Conservation (phyloP, 64 coral and sea anemone species). For the Pachyseris speciosa region DNA sequence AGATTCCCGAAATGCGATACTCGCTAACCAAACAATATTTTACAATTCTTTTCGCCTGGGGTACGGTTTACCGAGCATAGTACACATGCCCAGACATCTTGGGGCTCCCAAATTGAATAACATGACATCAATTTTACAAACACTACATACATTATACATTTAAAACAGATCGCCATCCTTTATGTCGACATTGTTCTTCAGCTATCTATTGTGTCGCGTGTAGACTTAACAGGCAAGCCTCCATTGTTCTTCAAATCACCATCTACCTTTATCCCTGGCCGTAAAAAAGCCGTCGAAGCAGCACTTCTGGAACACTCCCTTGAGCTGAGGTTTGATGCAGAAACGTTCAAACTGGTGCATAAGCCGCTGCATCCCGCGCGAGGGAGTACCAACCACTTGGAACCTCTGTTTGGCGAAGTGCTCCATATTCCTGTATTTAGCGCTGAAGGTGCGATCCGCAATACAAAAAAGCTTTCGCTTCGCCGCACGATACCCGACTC, state of each 20-base stretch:
- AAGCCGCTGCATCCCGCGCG: neutral
- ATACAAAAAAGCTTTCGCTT: slow-evolving; percentile 1
- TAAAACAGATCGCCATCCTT: neutral
- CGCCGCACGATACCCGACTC: slow-evolving; percentile 9
- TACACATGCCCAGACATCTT: neutral
- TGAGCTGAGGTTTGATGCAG: slow-evolving; percentile 31
- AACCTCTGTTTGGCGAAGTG: slow-evolving; percentile 3
- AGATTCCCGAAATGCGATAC: slow-evolving; percentile 4
- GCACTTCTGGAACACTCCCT: slow-evolving; percentile 16
- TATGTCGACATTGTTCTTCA: neutral
- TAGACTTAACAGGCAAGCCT: neutral
- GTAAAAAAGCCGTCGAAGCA: neutral
- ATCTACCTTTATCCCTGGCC: neutral
- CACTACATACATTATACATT: neutral
- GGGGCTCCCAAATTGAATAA: neutral
- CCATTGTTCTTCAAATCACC: neutral
- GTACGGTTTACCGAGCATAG: neutral
- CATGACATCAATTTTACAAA: neutral
- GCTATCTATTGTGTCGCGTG: neutral
- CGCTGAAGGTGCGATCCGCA: neutral
- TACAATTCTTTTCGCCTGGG: neutral
- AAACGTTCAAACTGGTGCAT: neutral
- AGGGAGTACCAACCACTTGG: neutral
- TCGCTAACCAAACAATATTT: neutral
- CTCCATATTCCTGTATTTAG: slow-evolving; percentile 28